A percentile compares a stretch with the other conserved stretches of the same genome.
Conservation (phyloP, 2,113 vertebrate genomes). For the Cervus canadensis region DNA sequence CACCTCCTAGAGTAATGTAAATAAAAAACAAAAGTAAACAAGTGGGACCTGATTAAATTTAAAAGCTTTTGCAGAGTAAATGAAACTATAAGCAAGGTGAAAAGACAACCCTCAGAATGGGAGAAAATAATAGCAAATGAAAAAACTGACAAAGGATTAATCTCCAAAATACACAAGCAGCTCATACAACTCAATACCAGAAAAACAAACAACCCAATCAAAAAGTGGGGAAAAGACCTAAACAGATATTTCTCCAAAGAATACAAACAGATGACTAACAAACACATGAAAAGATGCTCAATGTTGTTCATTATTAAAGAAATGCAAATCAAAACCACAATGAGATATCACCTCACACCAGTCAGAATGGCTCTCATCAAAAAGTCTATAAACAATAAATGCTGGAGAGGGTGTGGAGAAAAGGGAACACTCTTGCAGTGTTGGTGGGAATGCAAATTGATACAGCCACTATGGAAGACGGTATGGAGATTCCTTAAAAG, state of each 20-base stretch:
- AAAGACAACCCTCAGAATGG: neutral
- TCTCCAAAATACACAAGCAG: neutral
- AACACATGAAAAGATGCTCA: neutral
- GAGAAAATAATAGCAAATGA: neutral
- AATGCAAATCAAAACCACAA: neutral
- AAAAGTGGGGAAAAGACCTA: neutral
- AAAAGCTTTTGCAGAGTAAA: neutral
- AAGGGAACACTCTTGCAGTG: neutral
- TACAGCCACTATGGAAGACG: neutral
- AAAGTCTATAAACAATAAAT: neutral
- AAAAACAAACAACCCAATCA: neutral
- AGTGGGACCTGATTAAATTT: neutral
- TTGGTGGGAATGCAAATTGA: neutral
- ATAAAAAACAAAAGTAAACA: neutral
- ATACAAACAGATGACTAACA: neutral
- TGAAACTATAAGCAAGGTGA: neutral
- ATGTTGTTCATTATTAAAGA: neutral
- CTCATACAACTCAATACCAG: neutral
- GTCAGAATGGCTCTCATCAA: neutral
- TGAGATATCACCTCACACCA: neutral
- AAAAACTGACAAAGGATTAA: neutral
- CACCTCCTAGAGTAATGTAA: neutral
- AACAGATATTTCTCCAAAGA: neutral
- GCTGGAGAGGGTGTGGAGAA: neutral
- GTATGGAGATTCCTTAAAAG: neutral